Evolutionary conservation across 2,888 invertebrate genomes (phyloP), one percentile per base, ranked within the genome.

Genomic region (Argyresthia goedartella): DNA sequence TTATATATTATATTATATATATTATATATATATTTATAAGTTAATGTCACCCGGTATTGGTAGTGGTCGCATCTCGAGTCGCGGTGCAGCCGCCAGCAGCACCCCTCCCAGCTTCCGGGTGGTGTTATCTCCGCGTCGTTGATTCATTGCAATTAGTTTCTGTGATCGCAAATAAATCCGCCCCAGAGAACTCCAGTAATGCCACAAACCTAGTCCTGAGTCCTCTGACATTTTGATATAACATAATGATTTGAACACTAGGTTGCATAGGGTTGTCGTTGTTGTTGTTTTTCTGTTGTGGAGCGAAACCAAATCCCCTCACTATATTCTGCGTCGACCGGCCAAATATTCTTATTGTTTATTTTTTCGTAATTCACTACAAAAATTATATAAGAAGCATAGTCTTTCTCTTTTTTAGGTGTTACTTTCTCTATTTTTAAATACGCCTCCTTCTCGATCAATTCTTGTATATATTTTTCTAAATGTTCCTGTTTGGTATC

Each of bases 31-130:
- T 4, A 1, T 8, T 10, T 52, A 10, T 8, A 52, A 13, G 47
- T 52, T 16, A 1, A 50, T 14, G 13, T 44, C 48, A 36, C 42
- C 25, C 4, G 48, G 44, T n/a, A 49, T 2, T 15, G 16, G 10
- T 16, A 50, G 25, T 41, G 25, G 35, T 35, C 48, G 33, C 43
- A 50, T 6, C 50, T 50, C 35, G 16, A 50, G 47, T 13, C 50
- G 6, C 35, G 53, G 50, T 33, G 35, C 48, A 4, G 55, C 50
- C 33, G 16, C 50, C 39, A 49, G 15, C 36, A 49, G 1, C 4
- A 15, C 49, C 2, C 49, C 49, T 7, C 49, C 49, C 9, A 39
- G 49, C 39, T 49, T 8, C 49, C 49, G 1, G 1, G 8, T 1
- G 49, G 49, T 3, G 25, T 6, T 8, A 49, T 7, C 49, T 49